Percentiles rank a stretch among this genome's conserved stretches.
Conservation (phyloP, 92 coral and sea anemone species). For the Phenganax marumi region DNA sequence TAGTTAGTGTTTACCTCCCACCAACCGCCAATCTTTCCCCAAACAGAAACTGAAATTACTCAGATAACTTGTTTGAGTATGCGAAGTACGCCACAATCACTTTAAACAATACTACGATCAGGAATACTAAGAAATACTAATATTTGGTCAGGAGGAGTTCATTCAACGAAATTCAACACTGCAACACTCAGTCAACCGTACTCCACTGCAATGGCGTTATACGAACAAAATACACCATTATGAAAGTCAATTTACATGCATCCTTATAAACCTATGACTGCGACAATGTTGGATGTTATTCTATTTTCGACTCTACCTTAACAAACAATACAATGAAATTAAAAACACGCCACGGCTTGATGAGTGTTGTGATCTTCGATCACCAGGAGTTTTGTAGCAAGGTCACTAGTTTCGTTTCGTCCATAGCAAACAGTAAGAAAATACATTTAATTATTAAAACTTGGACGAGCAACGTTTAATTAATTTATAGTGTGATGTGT, state of each 20-base stretch:
- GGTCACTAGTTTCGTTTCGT: background rate
- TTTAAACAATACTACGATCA: background rate
- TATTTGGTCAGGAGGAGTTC: background rate
- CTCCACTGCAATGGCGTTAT: background rate
- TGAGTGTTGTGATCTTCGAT: slow-evolving; percentile 44
- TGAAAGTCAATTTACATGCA: background rate
- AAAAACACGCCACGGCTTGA: slow-evolving; percentile 37
- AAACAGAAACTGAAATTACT: background rate
- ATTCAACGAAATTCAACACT: background rate
- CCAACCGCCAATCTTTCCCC: no score
- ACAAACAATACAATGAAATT: background rate
- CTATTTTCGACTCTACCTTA: background rate
- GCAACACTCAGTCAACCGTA: background rate
- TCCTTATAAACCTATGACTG: background rate
- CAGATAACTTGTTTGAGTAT: background rate
- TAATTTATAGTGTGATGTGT: background rate
- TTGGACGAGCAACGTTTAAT: background rate
- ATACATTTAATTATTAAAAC: no score
- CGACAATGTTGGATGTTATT: background rate
- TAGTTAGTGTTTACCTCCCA: background rate
- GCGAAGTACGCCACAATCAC: no score
- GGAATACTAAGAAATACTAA: background rate
- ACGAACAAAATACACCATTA: background rate
- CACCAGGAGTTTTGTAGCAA: slow-evolving; percentile 24
- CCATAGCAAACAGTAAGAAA: slow-evolving; percentile 2